phyloP scores from a whole-genome alignment of 2,888 invertebrate species.

The Pollenia angustigena region DNA sequence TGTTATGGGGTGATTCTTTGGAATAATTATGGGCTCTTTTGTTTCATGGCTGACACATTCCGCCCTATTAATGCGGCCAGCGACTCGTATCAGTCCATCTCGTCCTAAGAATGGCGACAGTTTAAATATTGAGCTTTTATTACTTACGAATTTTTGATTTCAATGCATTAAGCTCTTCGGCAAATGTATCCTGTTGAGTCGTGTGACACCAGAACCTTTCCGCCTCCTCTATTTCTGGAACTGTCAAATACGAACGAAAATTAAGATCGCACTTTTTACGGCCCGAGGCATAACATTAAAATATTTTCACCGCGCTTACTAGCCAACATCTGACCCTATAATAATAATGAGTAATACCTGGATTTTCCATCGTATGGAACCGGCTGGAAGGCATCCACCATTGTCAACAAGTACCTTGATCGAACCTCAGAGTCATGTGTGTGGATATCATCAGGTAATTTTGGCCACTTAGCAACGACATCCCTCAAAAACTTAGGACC shows the following conservation, averaged over 20 bases:
- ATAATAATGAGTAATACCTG: slow-evolving; percentile 6
- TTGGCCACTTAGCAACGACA: not conserved
- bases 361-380: slow-evolving; percentile 24
- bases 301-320: not conserved
- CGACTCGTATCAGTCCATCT: too few relatives aligned
- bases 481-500: not conserved
- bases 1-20: too few relatives aligned
- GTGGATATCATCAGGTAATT: too few relatives aligned
- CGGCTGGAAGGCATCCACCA: not conserved
- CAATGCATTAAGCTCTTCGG: slow-evolving; percentile 17
- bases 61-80: too few relatives aligned
- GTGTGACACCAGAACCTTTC: slow-evolving; percentile 17
- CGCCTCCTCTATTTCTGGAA: not conserved
- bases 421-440: slow-evolving; percentile 39
- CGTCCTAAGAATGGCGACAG: too few relatives aligned
- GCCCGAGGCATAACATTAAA: not conserved
- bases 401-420: slow-evolving; percentile 20
- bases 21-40: slow-evolving; percentile 32
- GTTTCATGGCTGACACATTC: too few relatives aligned
- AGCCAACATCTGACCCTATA: slow-evolving; percentile 29
- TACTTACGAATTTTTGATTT: not conserved
- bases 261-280: not conserved
- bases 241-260: not conserved
- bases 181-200: not conserved
- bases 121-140: slow-evolving; percentile 29